Evolutionary conservation across 2,113 vertebrate genomes (phyloP).

Genomic region (Phylloscopus trochiloides): DNA sequence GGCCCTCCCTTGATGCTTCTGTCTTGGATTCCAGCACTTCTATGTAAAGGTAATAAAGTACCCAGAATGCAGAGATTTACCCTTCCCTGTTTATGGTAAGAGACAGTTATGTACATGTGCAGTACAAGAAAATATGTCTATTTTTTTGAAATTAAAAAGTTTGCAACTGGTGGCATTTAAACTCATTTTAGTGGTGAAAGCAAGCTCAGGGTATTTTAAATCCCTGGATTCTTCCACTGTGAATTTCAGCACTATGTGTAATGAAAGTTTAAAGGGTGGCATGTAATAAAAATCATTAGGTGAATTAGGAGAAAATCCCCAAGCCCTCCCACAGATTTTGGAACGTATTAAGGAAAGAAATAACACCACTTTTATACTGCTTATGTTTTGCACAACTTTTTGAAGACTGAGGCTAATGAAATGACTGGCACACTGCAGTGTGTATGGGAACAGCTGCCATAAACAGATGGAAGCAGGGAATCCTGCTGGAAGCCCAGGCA

Average conservation of each 20-base stretch:
- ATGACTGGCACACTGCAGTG: background rate
- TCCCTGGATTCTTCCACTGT: background rate
- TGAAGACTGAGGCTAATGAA: background rate
- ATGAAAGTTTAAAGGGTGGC: background rate
- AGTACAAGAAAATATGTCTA: background rate
- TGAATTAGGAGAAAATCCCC: background rate
- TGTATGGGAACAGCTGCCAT: background rate
- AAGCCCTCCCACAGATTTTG: background rate
- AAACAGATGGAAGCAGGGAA: background rate
- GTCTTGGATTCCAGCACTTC: background rate
- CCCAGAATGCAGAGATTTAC: background rate
- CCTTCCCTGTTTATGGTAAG: background rate
- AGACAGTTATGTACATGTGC: accelerated
- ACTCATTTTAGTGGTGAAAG: background rate
- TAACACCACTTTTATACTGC: background rate
- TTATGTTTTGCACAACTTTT: background rate
- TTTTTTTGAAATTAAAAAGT: background rate
- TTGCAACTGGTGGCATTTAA: background rate
- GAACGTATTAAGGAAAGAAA: background rate
- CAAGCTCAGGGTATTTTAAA: background rate
- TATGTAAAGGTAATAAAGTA: background rate
- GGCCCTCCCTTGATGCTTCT: background rate
- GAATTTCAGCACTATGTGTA: background rate
- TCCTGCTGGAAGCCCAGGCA: background rate
- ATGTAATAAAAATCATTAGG: background rate